Base-by-base conservation (phyloP, 2,888 invertebrate species). In the Danaus chrysippus region DNA sequence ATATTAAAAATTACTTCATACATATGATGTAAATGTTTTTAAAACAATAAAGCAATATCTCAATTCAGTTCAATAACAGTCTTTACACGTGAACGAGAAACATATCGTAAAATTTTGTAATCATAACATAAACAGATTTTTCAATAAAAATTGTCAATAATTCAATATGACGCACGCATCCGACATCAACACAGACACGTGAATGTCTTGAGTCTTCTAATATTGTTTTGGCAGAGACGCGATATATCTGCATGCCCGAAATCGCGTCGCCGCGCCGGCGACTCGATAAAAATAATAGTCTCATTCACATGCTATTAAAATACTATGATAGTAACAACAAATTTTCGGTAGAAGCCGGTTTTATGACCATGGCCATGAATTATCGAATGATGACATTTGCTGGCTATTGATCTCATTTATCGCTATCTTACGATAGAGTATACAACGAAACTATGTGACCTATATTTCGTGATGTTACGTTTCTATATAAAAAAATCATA, bases 301-400 rank as follows among this genome's bases (percentile, higher is more conserved):
- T 84, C 88, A 88, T 89, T 89, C 88, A 83, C 73, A 73, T 77
- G 81, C 79, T 81, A 81, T 77, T 73, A 68, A 77, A 77, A 76
- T 82, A 87, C 87, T 88, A 87, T 80, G 81, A 84, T 90, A 88
- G 90, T 91, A 89, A 84, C 86, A 76, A 84, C 84, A 77, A 82
- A 83, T 79, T 84, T 88, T 86, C 85, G 80, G 86, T 84, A 72
- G 77, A 75, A 83, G 85, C 79, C 83, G 81, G 86, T 85, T 83
- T 78, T 74, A 75, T 76, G 82, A 69, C 80, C 84, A 76, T 84
- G 85, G 72, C 84, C 85, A 75, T 85, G 84, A 81, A 80, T 80
- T 76, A 76, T 72, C 70, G 75, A 78, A 74, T 74, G 44, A 56
- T 59, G 41, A 56, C 62, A 56, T 56, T 56, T 56, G 19, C 52